Base-by-base conservation (phyloP, 1,140 invertebrate genomes). In the Dendrolimus punctatus region DNA sequence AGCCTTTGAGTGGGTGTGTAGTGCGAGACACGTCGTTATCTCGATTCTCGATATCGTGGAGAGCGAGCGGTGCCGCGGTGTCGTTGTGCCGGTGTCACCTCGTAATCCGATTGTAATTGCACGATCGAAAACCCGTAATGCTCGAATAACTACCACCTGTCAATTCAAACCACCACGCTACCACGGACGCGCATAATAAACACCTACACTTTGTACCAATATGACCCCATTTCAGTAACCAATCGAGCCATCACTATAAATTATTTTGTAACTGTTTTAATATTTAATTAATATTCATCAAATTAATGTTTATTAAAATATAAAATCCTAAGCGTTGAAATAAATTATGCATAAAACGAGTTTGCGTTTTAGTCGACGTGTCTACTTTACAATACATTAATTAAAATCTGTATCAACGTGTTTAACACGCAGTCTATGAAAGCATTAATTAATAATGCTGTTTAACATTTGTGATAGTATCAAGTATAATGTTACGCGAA, bases 41-140 rank as follows among this genome's bases (percentile, higher is more conserved):
- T 72, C 64, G 70, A 68, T 72, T 78, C 76, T 72, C 64, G 70
- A 68, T 72, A 70, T 67, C 65, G 70, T 56, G 58, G 63, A 51
- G 66, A 38, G 40, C 47, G 23, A 23, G 23, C 53, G 56, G 47
- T 56, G 56, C 49, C 55, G 55, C 57, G 46, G 54, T 42, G 55
- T 55, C 54, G 42, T 6, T 54, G 47, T 58, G 48, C 54, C 59
- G 57, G 61, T 64, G 71, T 64, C 66, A 61, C 60, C 66, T 67
- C 63, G 66, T 76, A 73, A 78, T 78, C 73, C 76, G 63, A 67
- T 75, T 68, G 69, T 78, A 76, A 76, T 80, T 80, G 76, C 64
- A 61, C 64, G 58, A 58, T 67, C 55, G 57, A 68, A 61, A 63
- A 63, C 53, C 55, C 48, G 59, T 51, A 54, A 53, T 57, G 62